Conservation (phyloP, 1,140 invertebrate genomes). For the Sitophilus oryzae region DNA sequence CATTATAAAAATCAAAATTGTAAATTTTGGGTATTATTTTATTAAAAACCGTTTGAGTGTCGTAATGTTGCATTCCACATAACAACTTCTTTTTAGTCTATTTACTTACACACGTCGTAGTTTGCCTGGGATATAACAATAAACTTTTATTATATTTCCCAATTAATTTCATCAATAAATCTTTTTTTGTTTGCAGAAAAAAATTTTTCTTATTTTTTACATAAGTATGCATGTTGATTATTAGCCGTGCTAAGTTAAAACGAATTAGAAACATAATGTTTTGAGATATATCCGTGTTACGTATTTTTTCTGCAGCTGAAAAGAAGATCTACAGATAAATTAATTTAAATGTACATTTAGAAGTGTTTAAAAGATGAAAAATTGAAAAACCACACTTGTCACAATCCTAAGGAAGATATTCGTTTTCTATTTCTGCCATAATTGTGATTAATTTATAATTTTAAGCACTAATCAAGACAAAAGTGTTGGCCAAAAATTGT, state of each 20-base stretch:
- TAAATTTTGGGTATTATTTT: slow-evolving; percentile 13
- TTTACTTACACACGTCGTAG: slow-evolving; percentile 4
- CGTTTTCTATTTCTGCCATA: slow-evolving; percentile 21
- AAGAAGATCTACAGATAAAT: neutral
- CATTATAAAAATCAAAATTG: slow-evolving; percentile 18
- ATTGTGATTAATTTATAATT: slow-evolving; percentile 19
- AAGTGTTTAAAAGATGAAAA: slow-evolving; percentile 18
- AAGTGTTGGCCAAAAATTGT: slow-evolving; percentile 1
- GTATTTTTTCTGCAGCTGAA: neutral
- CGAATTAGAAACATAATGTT: neutral
- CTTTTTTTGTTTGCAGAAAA: neutral
- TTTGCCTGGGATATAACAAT: slow-evolving; percentile 2
- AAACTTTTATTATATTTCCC: slow-evolving; percentile 2
- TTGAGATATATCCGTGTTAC: neutral
- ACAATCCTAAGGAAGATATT: slow-evolving; percentile 20
- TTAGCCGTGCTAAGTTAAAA: neutral
- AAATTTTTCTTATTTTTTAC: neutral
- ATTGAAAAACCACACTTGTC: slow-evolving; percentile 10
- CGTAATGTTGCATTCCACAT: slow-evolving; percentile 11
- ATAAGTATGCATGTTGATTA: neutral
- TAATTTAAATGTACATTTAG: slow-evolving; percentile 13
- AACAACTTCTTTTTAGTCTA: slow-evolving; percentile 11
- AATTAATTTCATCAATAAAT: neutral
- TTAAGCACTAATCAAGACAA: slow-evolving; percentile 14
- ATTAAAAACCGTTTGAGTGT: slow-evolving; percentile 6